phyloP scores from a whole-genome alignment of 2,113 vertebrate genomes.

The Crotalus horridus region DNA sequence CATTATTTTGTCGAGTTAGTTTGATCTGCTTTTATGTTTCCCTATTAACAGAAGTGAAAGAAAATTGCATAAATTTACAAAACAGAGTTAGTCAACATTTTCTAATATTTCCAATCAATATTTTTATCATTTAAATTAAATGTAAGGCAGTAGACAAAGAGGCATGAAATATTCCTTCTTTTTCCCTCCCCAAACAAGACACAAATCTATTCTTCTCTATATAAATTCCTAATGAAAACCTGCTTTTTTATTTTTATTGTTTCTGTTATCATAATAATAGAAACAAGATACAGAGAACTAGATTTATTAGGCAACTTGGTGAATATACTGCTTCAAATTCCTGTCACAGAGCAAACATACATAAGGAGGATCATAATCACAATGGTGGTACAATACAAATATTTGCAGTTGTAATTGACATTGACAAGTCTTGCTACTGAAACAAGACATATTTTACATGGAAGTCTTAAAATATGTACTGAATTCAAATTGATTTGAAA shows the following conservation, averaged over 20 bases:
- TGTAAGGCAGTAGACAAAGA: background rate
- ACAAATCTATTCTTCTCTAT: background rate
- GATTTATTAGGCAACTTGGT: slow-evolving; percentile 4
- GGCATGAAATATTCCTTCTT: background rate
- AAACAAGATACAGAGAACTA: slow-evolving; percentile 31
- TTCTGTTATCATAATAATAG: background rate
- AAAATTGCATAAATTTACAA: accelerated
- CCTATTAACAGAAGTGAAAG: background rate
- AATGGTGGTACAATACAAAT: slow-evolving; percentile 36
- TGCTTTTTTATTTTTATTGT: slow-evolving; percentile 18
- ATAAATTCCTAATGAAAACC: background rate
- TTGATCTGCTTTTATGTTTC: background rate
- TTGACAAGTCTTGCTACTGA: slow-evolving; percentile 31
- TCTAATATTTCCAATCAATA: background rate
- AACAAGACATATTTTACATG: slow-evolving; percentile 21
- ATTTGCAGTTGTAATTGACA: slow-evolving; percentile 20
- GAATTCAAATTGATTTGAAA: slow-evolving; percentile 21
- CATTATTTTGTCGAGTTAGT: slow-evolving; percentile 25
- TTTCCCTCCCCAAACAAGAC: background rate
- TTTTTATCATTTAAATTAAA: slow-evolving; percentile 15
- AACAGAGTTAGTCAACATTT: background rate
- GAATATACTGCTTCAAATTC: slow-evolving; percentile 26
- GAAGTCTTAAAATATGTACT: slow-evolving; percentile 22
- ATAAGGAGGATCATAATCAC: slow-evolving; percentile 23
- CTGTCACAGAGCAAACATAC: slow-evolving; percentile 38